Evolutionary conservation across 2,113 vertebrate genomes (phyloP).

Genomic region (Oxygymnocypris stewartii): DNA sequence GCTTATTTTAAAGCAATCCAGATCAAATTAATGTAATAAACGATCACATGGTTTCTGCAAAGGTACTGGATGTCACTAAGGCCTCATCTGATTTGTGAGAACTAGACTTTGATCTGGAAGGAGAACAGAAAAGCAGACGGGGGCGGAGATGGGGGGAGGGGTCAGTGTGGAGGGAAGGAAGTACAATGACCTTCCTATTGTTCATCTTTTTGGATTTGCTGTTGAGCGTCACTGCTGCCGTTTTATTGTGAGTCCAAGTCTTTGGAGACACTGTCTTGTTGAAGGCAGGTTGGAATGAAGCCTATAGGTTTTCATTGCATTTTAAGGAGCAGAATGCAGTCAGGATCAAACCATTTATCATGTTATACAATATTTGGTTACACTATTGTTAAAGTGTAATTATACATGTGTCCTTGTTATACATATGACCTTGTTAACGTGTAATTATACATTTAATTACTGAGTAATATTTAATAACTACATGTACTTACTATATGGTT

Average conservation of each 20-base stretch:
- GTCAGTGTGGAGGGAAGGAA: conserved; percentile 42
- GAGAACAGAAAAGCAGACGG: neutral
- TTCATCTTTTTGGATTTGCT: conserved; percentile 52
- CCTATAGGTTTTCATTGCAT: conserved; percentile 18
- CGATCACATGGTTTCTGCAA: neutral
- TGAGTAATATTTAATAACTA: too few species aligned
- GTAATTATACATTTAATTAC: too few species aligned
- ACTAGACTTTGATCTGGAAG: neutral
- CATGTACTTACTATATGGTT: too few species aligned
- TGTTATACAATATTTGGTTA: too few species aligned
- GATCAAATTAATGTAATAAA: neutral
- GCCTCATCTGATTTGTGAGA: neutral
- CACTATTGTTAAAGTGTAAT: too few species aligned
- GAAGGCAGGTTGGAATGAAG: neutral
- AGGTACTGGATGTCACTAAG: neutral
- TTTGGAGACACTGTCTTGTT: conserved; percentile 12
- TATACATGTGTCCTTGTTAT: too few species aligned
- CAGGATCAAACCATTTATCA: neutral
- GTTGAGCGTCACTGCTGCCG: conserved; percentile 9
- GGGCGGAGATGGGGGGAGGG: too few species aligned
- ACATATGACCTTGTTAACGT: too few species aligned
- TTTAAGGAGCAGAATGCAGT: neutral
- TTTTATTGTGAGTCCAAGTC: conserved; percentile 18
- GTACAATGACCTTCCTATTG: conserved; percentile 51
- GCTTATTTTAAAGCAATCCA: neutral